Conservation (phyloP, 1,140 invertebrate genomes). For the Procambarus clarkii region DNA sequence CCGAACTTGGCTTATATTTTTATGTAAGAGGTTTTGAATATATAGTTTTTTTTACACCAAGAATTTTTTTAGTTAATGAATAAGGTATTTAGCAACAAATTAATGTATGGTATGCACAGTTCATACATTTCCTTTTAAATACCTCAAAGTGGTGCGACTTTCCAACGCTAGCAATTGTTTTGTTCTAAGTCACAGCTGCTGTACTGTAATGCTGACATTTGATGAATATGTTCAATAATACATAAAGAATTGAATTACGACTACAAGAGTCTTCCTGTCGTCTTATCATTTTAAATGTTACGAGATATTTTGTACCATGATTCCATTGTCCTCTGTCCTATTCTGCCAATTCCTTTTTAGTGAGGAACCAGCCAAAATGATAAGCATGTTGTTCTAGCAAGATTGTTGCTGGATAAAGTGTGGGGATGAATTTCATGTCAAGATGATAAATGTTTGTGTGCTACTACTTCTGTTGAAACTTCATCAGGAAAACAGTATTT, state of each 20-base stretch:
- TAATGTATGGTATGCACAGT: conserved; percentile 26
- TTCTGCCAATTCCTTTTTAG: neutral
- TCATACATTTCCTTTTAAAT: conserved; percentile 31
- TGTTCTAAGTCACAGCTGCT: neutral
- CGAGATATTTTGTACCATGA: conserved; percentile 17
- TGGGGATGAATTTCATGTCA: conserved; percentile 8
- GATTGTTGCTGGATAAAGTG: neutral
- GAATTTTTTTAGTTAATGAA: conserved; percentile 18
- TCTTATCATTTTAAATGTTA: conserved; percentile 27
- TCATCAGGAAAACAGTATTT: conserved; percentile 27
- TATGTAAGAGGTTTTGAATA: neutral
- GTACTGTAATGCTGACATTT: neutral
- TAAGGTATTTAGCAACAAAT: conserved; percentile 23
- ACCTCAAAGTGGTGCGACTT: conserved; percentile 25
- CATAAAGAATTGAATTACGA: conserved; percentile 13
- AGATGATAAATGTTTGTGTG: conserved; percentile 7
- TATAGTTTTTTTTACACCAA: neutral
- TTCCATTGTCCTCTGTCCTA: conserved; percentile 14
- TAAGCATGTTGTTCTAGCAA: conserved; percentile 11
- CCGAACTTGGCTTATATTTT: conserved; percentile 6
- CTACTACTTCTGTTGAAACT: neutral
- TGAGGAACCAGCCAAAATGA: conserved; percentile 10
- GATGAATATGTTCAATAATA: conserved; percentile 5
- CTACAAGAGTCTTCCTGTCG: conserved; percentile 30
- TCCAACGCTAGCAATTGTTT: neutral